A percentile compares a stretch with the other conserved stretches of the same genome.
Evolutionary conservation across 2,113 vertebrate genomes (phyloP).

Genomic region (Saguinus imperator): DNA sequence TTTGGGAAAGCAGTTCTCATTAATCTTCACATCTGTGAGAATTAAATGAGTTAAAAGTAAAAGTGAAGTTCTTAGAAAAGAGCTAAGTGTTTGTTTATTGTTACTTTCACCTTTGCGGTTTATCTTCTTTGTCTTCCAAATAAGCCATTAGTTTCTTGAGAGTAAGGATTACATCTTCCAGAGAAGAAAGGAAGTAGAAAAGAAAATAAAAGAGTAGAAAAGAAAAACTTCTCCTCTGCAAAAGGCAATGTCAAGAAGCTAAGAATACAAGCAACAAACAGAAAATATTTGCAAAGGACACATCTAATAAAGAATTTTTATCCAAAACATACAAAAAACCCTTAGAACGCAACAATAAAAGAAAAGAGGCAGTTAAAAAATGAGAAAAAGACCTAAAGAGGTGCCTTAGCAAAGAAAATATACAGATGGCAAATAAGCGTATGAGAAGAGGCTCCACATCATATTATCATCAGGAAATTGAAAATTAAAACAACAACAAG

Average conservation of each 20-base stretch:
- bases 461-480: not conserved
- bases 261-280: not conserved
- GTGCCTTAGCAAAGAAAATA: not conserved
- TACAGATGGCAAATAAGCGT: not conserved
- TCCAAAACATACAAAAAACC: not conserved
- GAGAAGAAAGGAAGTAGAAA: not conserved
- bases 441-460: not conserved
- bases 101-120: not conserved
- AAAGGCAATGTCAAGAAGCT: slow-evolving; percentile 17
- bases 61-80: slow-evolving; percentile 36
- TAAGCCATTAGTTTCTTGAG: not conserved
- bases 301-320: not conserved
- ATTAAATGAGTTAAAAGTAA: slow-evolving; percentile 4
- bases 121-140: not conserved
- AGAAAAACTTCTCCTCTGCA: not conserved
- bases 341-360: slow-evolving; percentile 18
- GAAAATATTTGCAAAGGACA: not conserved
- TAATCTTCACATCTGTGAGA: not conserved
- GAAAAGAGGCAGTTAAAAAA: not conserved
- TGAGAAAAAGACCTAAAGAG: not conserved
- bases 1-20: not conserved
- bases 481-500: not conserved
- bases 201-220: not conserved
- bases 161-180: not conserved
- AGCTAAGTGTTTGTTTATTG: slow-evolving; percentile 17